Evolutionary conservation across 2,797 vertebrate species (phyloP).

Genomic region (Aldrovandia affinis): DNA sequence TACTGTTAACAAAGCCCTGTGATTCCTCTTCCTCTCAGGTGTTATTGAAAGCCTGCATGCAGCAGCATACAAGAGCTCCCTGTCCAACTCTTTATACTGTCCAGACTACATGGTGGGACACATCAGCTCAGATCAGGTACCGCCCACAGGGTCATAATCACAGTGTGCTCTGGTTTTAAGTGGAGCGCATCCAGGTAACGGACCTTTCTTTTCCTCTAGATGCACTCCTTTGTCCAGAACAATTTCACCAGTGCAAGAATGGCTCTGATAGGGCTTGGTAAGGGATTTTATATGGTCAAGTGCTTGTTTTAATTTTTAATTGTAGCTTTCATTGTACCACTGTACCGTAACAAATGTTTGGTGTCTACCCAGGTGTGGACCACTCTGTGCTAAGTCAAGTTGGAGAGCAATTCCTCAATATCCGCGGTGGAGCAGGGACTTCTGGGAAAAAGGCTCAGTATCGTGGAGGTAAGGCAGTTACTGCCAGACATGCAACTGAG

Average conservation of each 20-base stretch:
- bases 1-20: neutral
- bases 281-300: conserved; percentile 45
- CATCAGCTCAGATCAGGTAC: conserved; percentile 86
- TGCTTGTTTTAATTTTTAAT: neutral
- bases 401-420: conserved; percentile 83
- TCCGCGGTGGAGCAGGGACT: conserved; percentile 74
- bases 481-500: neutral
- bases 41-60: conserved; percentile 87
- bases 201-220: conserved; percentile 65
- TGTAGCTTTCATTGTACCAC: neutral
- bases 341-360: neutral
- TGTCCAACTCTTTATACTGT: conserved; percentile 92
- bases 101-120: conserved; percentile 87
- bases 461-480: conserved; percentile 76
- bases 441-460: conserved; percentile 76
- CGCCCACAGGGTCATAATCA: neutral
- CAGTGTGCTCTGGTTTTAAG: neutral
- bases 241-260: conserved; percentile 94
- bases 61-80: conserved; percentile 86
- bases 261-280: conserved; percentile 94
- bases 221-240: conserved; percentile 91
- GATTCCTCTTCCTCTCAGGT: conserved; percentile 60
- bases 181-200: neutral
- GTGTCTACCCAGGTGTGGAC: conserved; percentile 75
- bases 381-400: conserved; percentile 84